Conservation (phyloP, 2,113 vertebrate species). For the Marmota flaviventris region DNA sequence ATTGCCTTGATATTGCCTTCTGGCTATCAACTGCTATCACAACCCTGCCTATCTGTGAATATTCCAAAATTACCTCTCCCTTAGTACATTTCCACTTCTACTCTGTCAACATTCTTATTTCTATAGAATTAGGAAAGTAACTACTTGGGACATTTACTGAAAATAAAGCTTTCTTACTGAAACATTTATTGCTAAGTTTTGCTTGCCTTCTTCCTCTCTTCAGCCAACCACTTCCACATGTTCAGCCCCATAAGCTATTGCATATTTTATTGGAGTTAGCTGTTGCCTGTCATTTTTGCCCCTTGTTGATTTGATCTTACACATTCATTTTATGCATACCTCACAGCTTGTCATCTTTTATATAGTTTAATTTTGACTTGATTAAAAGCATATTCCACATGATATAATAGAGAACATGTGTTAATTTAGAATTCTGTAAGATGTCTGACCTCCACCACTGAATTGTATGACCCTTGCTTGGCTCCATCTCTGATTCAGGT, state of each 20-base stretch:
- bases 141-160: background rate
- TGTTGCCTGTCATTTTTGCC: conserved; percentile 17
- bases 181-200: conserved; percentile 37
- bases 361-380: conserved; percentile 50
- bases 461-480: conserved; percentile 10
- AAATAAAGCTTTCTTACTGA: background rate
- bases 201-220: background rate
- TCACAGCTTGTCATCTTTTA: background rate
- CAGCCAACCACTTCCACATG: background rate
- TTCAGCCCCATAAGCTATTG: background rate
- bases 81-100: background rate
- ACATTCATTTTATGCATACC: conserved; percentile 10
- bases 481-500: background rate
- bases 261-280: conserved; percentile 19
- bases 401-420: conserved; percentile 40
- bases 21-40: background rate
- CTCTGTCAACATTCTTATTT: background rate
- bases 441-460: background rate
- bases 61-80: conserved; percentile 19
- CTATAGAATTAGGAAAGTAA: background rate
- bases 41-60: background rate
- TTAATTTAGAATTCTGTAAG: conserved; percentile 63
- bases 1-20: background rate
- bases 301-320: background rate
- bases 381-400: conserved; percentile 34